Base-by-base conservation (phyloP, 2,797 vertebrate species). In the Molossus alvarezi region DNA sequence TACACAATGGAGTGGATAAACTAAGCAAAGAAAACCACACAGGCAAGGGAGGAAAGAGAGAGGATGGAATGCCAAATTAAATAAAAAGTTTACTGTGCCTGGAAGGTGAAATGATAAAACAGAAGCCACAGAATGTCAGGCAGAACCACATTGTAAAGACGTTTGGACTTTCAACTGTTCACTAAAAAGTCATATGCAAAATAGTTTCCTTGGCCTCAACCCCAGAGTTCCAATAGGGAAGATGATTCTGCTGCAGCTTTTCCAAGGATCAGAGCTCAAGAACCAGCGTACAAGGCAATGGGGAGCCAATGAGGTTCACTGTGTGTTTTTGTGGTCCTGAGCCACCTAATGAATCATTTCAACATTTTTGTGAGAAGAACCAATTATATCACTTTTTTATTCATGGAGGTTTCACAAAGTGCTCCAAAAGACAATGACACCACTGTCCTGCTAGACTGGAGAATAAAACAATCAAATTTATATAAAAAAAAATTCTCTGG, bases 11-110 rank as follows among this genome's bases (percentile, higher is more conserved):
- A 77, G 18, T 72, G n/a, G 4, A 25, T 53, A 77, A 45, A 2
- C 21, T n/a, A 60, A 33, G 23, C 8, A 77, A 33, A 72, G 12
- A 67, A 84, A 82, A 7, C 9, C 10, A 62, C 45, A 51, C 18
- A 55, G 1, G 1, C 5, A 11, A 6, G 33, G 11, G 11, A 71
- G 9, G 4, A 60, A 20, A 23, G 17, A 27, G 1, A 60, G 5
- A 79, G 9, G 17, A 65, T 11, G 7, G 1, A 18, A 25, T 27
- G 5, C 29, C 88, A 55, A 58, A 71, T 29, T 29, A 5, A 6
- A 25, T 23, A 10, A 29, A 45, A 18, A 77, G 2, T 12, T 71
- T 15, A 14, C 1, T n/a, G n/a, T 29, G 9, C 18, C n/a, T 69
- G 0, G 13, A 57, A 57, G 33, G 13, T 20, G 17, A 72, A 33